Percentiles rank a stretch among this genome's conserved stretches.
These are phyloP conservation scores for Plagiodera versicolora DNA, from an alignment of 2,888 invertebrate species.

Conservation along the genomic window DNA sequence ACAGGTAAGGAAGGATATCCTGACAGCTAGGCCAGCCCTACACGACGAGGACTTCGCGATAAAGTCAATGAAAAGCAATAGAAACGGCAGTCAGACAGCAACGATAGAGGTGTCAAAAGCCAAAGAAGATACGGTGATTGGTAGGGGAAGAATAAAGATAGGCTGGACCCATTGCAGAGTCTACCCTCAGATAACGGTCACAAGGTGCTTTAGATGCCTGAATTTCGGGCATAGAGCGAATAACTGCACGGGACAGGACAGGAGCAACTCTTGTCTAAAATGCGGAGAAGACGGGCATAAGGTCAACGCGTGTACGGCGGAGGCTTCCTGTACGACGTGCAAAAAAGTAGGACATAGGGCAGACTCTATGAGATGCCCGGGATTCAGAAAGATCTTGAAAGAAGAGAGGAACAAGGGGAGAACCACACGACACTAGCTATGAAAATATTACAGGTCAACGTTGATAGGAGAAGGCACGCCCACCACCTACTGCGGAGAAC, in stretches of 20 bases:
- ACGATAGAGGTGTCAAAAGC: conserved; percentile 4
- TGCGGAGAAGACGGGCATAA: conserved; percentile 20
- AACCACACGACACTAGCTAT: background rate
- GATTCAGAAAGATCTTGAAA: background rate
- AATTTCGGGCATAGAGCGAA: conserved; percentile 12
- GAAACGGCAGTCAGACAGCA: background rate
- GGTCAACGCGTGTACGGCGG: conserved; percentile 11
- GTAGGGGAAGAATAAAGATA: conserved; percentile 13
- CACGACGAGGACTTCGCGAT: no score
- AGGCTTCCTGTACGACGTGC: conserved; percentile 10
- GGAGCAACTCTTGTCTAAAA: conserved; percentile 11
- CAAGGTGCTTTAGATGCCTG: conserved; percentile 17
- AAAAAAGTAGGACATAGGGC: conserved; percentile 13
- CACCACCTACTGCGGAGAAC: background rate
- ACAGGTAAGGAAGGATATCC: no score
- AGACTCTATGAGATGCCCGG: conserved; percentile 11
- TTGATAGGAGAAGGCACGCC: background rate
- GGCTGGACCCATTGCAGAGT: conserved; percentile 14
- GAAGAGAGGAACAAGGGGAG: background rate
- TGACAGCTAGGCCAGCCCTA: no score
- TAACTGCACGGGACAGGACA: conserved; percentile 15
- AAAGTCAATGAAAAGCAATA: no score
- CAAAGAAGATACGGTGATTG: background rate
- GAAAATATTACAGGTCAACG: conserved; percentile 3
- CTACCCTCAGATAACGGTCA: conserved; percentile 7